These are phyloP conservation scores for Hydrolagus colliei DNA, from an alignment of 2,797 vertebrate genomes.

Conservation along the genomic window DNA sequence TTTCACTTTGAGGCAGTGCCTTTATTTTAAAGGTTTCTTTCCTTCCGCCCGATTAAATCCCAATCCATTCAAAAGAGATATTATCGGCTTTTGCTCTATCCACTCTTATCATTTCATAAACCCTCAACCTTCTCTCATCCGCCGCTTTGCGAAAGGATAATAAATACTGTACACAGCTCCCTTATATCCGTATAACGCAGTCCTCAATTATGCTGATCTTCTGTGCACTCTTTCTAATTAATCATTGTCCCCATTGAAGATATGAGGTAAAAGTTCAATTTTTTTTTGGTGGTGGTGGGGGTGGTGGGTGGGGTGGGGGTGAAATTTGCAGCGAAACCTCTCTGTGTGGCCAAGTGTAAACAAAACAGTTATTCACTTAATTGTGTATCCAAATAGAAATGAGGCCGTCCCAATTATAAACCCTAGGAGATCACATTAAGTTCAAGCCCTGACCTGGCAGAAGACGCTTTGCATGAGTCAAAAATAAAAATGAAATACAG, in stretches of 20 bases:
- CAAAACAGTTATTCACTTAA: constrained; percentile 29
- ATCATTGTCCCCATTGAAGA: constrained; percentile 4
- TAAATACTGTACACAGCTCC: no score
- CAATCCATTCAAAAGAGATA: no score
- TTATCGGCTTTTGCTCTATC: no score
- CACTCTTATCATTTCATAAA: no score
- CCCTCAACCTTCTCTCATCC: no score
- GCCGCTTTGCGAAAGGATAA: no score
- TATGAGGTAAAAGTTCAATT: not conserved
- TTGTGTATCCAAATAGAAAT: constrained; percentile 4
- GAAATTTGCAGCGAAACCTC: not conserved
- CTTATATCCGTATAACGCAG: no score
- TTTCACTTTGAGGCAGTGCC: no score
- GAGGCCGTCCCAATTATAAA: constrained; percentile 17
- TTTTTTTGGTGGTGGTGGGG: no score
- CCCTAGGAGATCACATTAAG: constrained; percentile 23
- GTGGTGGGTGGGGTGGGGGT: no score
- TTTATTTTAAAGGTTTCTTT: no score
- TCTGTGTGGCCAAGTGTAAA: constrained; percentile 23
- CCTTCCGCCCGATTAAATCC: no score
- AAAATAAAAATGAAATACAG: not conserved
- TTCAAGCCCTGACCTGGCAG: constrained; percentile 19
- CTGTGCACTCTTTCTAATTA: not conserved
- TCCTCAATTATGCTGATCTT: not conserved
- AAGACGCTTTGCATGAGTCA: not conserved